Conservation (phyloP, 2,888 invertebrate species). For the Notodonta ziczac region DNA sequence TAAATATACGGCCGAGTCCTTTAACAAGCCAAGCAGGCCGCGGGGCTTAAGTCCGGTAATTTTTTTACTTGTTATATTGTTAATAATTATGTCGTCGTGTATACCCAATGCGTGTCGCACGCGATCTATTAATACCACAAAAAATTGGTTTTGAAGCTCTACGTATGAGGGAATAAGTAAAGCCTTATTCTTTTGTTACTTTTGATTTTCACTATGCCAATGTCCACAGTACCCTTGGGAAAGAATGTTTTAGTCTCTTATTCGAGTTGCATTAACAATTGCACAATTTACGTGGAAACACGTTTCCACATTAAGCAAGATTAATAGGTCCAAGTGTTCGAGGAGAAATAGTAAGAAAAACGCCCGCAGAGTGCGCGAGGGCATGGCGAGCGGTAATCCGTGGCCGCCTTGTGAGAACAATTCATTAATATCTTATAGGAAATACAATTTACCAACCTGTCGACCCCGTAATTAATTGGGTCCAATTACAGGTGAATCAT, state of each 20-base stretch:
- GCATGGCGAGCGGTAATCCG: conserved; percentile 17
- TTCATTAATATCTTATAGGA: conserved; percentile 24
- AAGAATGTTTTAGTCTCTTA: background rate
- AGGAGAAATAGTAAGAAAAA: conserved; percentile 29
- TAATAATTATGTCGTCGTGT: conserved; percentile 35
- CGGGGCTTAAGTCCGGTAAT: conserved; percentile 11
- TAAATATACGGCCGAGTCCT: background rate
- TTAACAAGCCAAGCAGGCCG: conserved; percentile 1
- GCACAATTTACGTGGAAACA: conserved; percentile 19
- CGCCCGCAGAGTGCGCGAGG: conserved; percentile 4
- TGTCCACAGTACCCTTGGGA: background rate
- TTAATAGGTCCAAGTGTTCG: conserved; percentile 25
- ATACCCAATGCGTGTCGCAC: conserved; percentile 38
- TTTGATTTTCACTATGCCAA: conserved; percentile 7
- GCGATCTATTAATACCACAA: conserved; percentile 34
- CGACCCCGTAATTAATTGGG: conserved; percentile 12
- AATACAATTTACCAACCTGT: conserved; percentile 12
- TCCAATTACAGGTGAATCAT: conserved; percentile 12
- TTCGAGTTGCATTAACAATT: conserved; percentile 2
- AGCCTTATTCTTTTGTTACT: conserved; percentile 10
- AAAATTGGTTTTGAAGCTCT: conserved; percentile 30
- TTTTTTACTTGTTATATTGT: conserved; percentile 21
- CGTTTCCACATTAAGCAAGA: conserved; percentile 25
- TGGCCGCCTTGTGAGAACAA: conserved; percentile 11
- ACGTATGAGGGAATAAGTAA: conserved; percentile 20